Percentiles rank a stretch among this genome's conserved stretches.
Evolutionary conservation across 2,888 invertebrate species (phyloP).

Genomic region (Drepanosiphum platanoidis): DNA sequence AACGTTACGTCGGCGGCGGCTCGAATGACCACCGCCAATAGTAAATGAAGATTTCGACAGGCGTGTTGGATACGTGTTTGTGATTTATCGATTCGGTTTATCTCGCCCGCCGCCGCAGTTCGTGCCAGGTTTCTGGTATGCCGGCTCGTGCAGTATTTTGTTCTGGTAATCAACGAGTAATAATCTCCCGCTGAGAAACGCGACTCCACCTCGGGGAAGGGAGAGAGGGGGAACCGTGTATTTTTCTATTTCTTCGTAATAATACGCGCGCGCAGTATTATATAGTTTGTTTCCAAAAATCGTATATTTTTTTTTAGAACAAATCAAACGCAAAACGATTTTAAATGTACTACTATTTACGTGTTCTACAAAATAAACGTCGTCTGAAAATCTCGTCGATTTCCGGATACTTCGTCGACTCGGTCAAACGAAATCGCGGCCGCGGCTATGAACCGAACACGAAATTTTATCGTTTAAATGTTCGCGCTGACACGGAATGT

Average conservation of each 20-base stretch:
- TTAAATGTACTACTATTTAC: no score
- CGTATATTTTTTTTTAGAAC: background rate
- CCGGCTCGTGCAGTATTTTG: slow-evolving; percentile 40
- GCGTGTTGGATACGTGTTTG: slow-evolving; percentile 31
- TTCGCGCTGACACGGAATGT: no score
- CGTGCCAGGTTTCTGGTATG: background rate
- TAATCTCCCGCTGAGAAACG: slow-evolving; percentile 44
- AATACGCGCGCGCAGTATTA: no score
- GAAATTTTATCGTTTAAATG: no score
- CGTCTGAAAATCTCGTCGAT: no score
- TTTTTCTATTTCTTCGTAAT: background rate
- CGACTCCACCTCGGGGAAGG: background rate
- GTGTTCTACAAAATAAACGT: no score
- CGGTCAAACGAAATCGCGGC: no score
- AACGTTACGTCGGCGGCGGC: background rate
- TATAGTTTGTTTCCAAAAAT: slow-evolving; percentile 17
- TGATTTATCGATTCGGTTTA: slow-evolving; percentile 60
- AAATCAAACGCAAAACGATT: background rate
- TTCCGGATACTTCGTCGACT: no score
- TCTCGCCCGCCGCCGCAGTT: slow-evolving; percentile 13
- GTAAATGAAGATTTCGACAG: slow-evolving; percentile 55
- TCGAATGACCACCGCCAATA: slow-evolving; percentile 31
- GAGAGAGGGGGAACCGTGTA: no score
- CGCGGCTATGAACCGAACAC: no score
- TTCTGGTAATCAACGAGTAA: slow-evolving; percentile 56